Conservation (phyloP, 2,113 vertebrate genomes). For the Ceyx margarethae region DNA sequence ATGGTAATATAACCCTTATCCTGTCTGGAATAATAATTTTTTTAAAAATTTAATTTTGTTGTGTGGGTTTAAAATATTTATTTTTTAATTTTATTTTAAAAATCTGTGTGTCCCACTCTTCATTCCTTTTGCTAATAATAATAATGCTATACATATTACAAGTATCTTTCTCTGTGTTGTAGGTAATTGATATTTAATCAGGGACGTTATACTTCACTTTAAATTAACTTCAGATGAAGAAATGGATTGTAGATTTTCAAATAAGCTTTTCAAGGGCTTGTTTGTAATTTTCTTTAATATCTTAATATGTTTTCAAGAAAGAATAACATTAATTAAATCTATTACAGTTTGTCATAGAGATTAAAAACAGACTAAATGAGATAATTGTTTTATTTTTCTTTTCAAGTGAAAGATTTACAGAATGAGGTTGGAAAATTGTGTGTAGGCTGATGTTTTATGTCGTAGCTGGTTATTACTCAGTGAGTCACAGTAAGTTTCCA, state of each 20-base stretch:
- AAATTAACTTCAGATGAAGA: neutral
- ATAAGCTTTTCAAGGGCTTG: neutral
- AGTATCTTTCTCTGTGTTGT: neutral
- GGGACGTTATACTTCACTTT: neutral
- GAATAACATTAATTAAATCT: neutral
- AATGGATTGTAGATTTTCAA: neutral
- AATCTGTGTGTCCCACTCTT: neutral
- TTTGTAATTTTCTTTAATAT: neutral
- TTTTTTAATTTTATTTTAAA: neutral
- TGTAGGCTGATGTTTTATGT: conserved; percentile 76
- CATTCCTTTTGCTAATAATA: neutral
- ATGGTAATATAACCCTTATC: neutral
- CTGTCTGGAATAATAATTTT: neutral
- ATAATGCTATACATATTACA: neutral
- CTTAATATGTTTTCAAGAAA: neutral
- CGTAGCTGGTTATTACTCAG: conserved; percentile 72
- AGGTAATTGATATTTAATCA: neutral
- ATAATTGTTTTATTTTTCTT: conserved; percentile 72
- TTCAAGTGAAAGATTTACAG: conserved; percentile 71
- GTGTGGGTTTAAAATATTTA: too few species aligned
- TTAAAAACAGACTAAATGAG: conserved; percentile 60
- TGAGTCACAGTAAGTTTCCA: conserved; percentile 80
- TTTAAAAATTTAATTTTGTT: neutral
- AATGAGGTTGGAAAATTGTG: conserved; percentile 76
- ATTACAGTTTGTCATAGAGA: neutral